Conservation (phyloP, 2,888 invertebrate species). For the Dasysyrphus albostriatus region DNA sequence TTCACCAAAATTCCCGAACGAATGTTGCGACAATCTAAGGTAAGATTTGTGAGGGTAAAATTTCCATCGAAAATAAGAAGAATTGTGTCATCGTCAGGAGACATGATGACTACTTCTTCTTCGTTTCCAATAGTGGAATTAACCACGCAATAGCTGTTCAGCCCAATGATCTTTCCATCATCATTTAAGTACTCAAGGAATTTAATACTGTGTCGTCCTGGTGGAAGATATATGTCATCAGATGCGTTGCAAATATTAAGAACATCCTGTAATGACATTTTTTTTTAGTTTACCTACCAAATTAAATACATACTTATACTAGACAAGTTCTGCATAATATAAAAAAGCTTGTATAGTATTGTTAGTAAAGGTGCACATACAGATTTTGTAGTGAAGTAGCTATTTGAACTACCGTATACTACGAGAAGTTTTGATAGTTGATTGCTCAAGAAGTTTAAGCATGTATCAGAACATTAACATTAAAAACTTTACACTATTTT, state of each 20-base stretch:
- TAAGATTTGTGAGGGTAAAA: slow-evolving; percentile 85
- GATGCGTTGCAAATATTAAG: slow-evolving; percentile 81
- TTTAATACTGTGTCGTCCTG: slow-evolving; percentile 84
- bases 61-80: slow-evolving; percentile 85
- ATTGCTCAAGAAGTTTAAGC: too few relatives aligned
- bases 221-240: slow-evolving; percentile 85
- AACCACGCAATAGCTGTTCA: slow-evolving; percentile 53
- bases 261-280: slow-evolving; percentile 80
- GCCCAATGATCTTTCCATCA: slow-evolving; percentile 83
- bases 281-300: neutral
- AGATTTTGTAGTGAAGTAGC: too few relatives aligned
- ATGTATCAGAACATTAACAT: too few relatives aligned
- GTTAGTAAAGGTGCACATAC: too few relatives aligned
- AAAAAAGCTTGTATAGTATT: too few relatives aligned
- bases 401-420: too few relatives aligned
- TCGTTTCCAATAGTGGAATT: slow-evolving; percentile 71
- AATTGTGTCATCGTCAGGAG: slow-evolving; percentile 84
- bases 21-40: slow-evolving; percentile 85
- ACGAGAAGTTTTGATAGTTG: too few relatives aligned
- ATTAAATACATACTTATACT: too few relatives aligned
- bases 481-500: too few relatives aligned
- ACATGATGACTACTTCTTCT: slow-evolving; percentile 81
- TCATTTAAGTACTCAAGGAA: slow-evolving; percentile 85
- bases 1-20: slow-evolving; percentile 85
- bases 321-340: too few relatives aligned